A percentile compares a stretch with the other conserved stretches of the same genome.
Evolutionary conservation across 2,113 vertebrate genomes (phyloP).

Genomic region (Cricetomys ansorgei): DNA sequence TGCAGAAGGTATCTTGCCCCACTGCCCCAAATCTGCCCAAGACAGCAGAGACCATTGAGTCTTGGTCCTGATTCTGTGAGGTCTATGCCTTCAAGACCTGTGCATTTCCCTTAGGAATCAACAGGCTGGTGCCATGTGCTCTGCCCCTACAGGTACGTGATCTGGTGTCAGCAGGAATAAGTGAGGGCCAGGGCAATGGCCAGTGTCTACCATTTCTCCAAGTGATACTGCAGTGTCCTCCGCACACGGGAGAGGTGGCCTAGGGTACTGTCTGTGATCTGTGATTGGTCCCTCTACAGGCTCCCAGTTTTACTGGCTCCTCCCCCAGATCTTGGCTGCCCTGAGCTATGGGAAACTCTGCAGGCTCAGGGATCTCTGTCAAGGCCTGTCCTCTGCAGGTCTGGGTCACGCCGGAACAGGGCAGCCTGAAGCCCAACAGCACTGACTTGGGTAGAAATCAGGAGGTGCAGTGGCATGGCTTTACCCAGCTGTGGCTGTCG

Average conservation of each 20-base stretch:
- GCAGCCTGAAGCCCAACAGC: background rate
- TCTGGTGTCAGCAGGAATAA: background rate
- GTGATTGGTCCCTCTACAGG: background rate
- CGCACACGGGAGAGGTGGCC: background rate
- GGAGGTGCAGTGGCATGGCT: background rate
- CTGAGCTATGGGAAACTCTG: background rate
- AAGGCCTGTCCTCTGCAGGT: background rate
- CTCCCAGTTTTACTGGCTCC: background rate
- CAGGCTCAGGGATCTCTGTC: background rate
- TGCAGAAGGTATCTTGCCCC: background rate
- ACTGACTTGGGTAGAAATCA: background rate
- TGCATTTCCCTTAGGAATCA: background rate
- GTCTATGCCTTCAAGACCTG: background rate
- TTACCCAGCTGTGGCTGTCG: fast-evolving
- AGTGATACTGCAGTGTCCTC: background rate
- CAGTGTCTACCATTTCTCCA: background rate
- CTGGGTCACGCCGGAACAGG: background rate
- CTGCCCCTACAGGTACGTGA: background rate
- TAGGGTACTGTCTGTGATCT: background rate
- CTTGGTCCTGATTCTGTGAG: background rate
- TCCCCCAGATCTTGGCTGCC: background rate
- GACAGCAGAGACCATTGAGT: background rate
- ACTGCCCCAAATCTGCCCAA: background rate
- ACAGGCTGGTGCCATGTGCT: background rate
- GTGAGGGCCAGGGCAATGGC: background rate